Base-by-base conservation (phyloP, 2,888 invertebrate genomes). In the Drosophila anomalipes region DNA sequence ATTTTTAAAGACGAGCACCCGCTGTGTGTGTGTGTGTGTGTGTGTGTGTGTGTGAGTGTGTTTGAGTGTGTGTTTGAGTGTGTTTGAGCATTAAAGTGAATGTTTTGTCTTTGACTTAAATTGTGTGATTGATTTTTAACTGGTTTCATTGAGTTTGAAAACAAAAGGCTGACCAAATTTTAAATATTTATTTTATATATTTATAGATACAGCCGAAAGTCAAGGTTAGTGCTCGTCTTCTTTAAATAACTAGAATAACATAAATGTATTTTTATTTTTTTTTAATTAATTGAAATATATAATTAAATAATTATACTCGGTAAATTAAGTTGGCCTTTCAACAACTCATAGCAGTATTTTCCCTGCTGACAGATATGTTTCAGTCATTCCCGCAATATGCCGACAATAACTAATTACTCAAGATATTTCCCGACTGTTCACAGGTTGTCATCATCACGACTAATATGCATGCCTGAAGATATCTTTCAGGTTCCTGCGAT, bases 1-100 rank as follows among this genome's bases (percentile, higher is more conserved):
- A 81, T 85, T 89, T 90, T 85, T 75, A 82, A 79, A 77, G 80
- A 79, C 75, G 86, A 75, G 64, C 89, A 70, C 82, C 90, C 76
- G 85, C 88, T 87, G 90, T 62, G 83, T 47, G n/a, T 79, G 32
- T 70, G 65, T 60, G 58, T 60, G 0, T 65, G 30, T 60, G 10
- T 35, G 12, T 1, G 70, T 77, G 77, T 65, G 30, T 62, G 53
- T 68, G 56, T 30, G 44, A 6, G 56, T 44, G 22, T 44, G 41
- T 44, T n/a, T 22, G 37, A 6, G 22, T 22, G 22, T 22, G 22
- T 22, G 22, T 22, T 22, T 22, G 22, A 22, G 56, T 44, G n/a
- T 44, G 22, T 44, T 22, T 22, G 41, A 10, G 16, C 16, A 47
- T n/a, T 32, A 26, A 57, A 39, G 30, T 28, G 37, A 58, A 26